Evolutionary conservation across 2,797 vertebrate species (phyloP).

Genomic region (Takifugu ocellatus): DNA sequence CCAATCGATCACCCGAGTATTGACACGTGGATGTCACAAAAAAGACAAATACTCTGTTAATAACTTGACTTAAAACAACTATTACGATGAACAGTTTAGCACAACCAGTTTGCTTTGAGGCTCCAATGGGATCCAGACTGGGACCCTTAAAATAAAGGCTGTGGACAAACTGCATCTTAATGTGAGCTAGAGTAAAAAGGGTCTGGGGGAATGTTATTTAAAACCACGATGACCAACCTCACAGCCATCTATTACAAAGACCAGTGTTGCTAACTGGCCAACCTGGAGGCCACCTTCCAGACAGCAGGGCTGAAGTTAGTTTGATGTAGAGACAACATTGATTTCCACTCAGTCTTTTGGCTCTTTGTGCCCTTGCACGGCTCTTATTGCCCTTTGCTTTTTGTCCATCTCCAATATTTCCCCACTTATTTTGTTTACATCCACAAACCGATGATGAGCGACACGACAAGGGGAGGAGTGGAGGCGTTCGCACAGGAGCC

Average conservation of each 20-base stretch:
- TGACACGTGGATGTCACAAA: too few species aligned
- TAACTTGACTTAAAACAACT: too few species aligned
- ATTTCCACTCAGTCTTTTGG: conserved; percentile 70
- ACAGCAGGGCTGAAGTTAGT: conserved; percentile 60
- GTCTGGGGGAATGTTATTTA: too few species aligned
- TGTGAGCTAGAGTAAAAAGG: background rate
- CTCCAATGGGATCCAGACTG: too few species aligned
- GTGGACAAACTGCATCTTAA: too few species aligned
- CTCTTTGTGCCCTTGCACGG: conserved; percentile 63
- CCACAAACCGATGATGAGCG: conserved; percentile 35
- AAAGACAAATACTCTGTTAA: too few species aligned
- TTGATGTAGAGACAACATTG: conserved; percentile 62
- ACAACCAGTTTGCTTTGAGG: too few species aligned
- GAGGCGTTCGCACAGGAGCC: background rate
- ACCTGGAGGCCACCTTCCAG: background rate
- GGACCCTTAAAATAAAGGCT: too few species aligned
- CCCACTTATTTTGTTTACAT: conserved; percentile 12
- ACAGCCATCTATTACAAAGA: background rate
- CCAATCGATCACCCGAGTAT: conserved; percentile 46
- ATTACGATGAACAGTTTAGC: too few species aligned
- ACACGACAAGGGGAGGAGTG: background rate
- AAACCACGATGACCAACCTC: background rate
- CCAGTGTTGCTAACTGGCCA: background rate
- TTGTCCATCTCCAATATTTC: conserved; percentile 11
- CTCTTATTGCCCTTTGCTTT: conserved; percentile 39